Base-by-base conservation (phyloP, 2,888 invertebrate genomes). In the Nematopogon swammerdamellus region DNA sequence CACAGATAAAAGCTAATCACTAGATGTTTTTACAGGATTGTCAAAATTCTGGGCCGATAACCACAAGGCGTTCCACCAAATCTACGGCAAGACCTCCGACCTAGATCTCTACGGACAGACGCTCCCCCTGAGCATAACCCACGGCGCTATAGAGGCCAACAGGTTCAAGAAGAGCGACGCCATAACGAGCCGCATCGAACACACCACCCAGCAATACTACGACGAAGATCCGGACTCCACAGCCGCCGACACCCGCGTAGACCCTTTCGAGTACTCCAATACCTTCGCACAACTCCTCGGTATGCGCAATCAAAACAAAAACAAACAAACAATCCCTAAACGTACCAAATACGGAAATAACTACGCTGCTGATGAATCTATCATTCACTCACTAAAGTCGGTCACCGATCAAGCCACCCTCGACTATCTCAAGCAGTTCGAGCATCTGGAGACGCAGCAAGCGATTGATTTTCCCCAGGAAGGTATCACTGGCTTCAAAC, bases 11-110 rank as follows among this genome's bases (percentile, higher is more conserved):
- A n/a, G n/a, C n/a, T n/a, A n/a, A n/a, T n/a, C n/a, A n/a, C n/a
- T n/a, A n/a, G n/a, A n/a, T n/a, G n/a, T n/a, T 11, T 47, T 69
- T 65, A 0, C 64, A 75, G 75, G 68, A 50, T 60, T 72, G 5
- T 62, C 70, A 18, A 67, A 74, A 57, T 75, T 73, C 57, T 76
- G 73, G 76, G 66, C 70, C 2, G 75, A 77, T 36, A 74, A 77
- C 54, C 70, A 67, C 58, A 79, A 73, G 54, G 61, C 69, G 1
- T 72, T 76, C 53, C 71, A 73, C 44, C 70, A 75, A 55, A 59
- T 77, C 3, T 79, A 76, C 54, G 75, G 74, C 0, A 74, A 65
- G 56, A 77, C 76, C 2, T 77, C 76, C 0, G 77, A 79, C 54
- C 72, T 62, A 50, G 67, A 76, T 1, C 60, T 77, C 0, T 79